Conservation (phyloP, 2,797 vertebrate species). For the Coregonus suidteri region DNA sequence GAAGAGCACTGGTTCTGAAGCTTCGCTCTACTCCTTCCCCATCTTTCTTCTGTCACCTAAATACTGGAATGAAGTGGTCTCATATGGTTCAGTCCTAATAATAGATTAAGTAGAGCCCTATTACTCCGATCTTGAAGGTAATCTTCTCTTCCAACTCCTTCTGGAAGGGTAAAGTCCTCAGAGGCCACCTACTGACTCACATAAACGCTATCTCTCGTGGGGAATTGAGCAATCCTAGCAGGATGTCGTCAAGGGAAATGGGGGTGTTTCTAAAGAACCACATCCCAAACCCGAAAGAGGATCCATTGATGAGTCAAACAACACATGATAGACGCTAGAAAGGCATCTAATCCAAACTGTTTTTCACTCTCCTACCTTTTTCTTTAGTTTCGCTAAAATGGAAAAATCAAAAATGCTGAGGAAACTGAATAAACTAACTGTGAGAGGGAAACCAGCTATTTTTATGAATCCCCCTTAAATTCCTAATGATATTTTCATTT, state of each 20-base stretch:
- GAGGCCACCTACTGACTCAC: neutral
- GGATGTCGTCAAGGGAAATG: neutral
- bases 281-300: too few relatives aligned
- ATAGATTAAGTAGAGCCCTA: neutral
- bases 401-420: too few relatives aligned
- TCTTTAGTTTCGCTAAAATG: too few relatives aligned
- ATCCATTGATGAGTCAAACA: too few relatives aligned
- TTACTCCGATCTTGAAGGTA: neutral
- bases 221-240: neutral
- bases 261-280: too few relatives aligned
- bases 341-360: too few relatives aligned
- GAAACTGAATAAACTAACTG: too few relatives aligned
- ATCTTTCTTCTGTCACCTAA: neutral
- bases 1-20: neutral
- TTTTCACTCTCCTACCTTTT: too few relatives aligned
- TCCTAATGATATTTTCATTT: too few relatives aligned
- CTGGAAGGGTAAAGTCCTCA: neutral
- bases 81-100: slow-evolving; percentile 9
- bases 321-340: too few relatives aligned
- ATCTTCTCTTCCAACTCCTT: neutral
- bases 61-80: neutral
- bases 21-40: neutral
- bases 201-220: neutral
- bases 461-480: too few relatives aligned
- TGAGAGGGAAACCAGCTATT: too few relatives aligned